Conservation (phyloP, 1,140 invertebrate species). For the Leptonema lineaticorne region DNA sequence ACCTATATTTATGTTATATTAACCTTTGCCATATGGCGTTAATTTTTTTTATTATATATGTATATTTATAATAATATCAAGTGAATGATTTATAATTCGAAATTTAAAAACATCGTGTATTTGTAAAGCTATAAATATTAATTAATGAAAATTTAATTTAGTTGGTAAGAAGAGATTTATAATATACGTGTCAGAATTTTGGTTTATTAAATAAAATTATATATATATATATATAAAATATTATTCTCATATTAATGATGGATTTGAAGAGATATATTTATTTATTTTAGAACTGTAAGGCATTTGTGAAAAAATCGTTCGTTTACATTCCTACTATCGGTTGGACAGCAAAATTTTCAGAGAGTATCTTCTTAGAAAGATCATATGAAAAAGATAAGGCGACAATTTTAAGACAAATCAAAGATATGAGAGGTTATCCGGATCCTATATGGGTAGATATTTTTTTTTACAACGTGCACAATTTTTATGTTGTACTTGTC, state of each 20-base stretch:
- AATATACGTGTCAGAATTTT: slow-evolving; percentile 9
- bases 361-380: slow-evolving; percentile 89
- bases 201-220: too few species aligned
- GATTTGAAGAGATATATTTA: too few species aligned
- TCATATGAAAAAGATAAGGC: slow-evolving; percentile 88
- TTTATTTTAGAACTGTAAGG: slow-evolving; percentile 83
- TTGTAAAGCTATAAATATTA: too few species aligned
- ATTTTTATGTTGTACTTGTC: neutral
- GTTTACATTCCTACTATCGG: slow-evolving; percentile 89
- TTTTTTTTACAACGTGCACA: neutral
- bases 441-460: slow-evolving; percentile 80
- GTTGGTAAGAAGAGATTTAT: neutral
- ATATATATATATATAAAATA: too few species aligned
- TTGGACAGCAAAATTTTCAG: slow-evolving; percentile 93
- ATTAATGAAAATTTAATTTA: too few species aligned
- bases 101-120: too few species aligned
- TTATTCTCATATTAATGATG: too few species aligned
- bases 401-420: slow-evolving; percentile 77
- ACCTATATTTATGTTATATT: too few species aligned
- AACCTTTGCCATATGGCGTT: too few species aligned
- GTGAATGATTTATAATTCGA: too few species aligned
- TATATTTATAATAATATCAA: too few species aligned
- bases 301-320: slow-evolving; percentile 90
- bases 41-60: too few species aligned
- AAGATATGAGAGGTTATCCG: slow-evolving; percentile 80